Evolutionary conservation across 2,797 vertebrate genomes (phyloP).

Genomic region (Bryconaethiops microstoma): DNA sequence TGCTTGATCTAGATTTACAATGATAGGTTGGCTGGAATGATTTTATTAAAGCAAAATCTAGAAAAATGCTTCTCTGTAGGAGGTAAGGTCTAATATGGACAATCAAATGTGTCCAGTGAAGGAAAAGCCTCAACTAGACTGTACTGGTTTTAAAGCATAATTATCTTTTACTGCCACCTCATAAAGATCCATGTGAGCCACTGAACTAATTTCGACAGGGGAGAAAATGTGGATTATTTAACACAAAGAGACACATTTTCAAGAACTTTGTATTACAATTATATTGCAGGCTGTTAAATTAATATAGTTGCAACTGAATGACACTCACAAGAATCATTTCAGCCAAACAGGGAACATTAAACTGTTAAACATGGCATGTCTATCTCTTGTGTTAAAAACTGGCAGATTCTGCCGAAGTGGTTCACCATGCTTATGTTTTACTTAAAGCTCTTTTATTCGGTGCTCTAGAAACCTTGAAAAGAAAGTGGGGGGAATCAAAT

Average conservation of each 20-base stretch:
- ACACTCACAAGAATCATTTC: background rate
- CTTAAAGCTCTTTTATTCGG: background rate
- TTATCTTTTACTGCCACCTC: background rate
- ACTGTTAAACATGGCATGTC: background rate
- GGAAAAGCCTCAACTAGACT: background rate
- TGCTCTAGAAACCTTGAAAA: conserved; percentile 30
- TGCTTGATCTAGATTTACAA: background rate
- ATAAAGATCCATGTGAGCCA: background rate
- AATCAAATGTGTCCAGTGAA: background rate
- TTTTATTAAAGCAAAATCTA: background rate
- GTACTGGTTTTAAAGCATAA: background rate
- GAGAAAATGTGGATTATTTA: background rate
- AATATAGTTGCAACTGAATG: background rate
- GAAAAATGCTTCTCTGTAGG: background rate
- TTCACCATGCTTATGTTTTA: background rate
- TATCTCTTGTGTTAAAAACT: conserved; percentile 3
- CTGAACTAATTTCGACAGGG: background rate
- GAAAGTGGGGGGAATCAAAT: conserved; percentile 26
- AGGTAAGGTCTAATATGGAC: background rate
- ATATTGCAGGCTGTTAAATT: background rate
- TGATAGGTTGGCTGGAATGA: background rate
- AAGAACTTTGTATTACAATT: background rate
- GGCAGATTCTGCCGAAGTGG: background rate
- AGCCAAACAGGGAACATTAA: background rate
- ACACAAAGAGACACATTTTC: background rate